Evolutionary conservation across 2,113 vertebrate genomes (phyloP), one percentile per base, ranked within the genome.

Genomic region (Riparia riparia): DNA sequence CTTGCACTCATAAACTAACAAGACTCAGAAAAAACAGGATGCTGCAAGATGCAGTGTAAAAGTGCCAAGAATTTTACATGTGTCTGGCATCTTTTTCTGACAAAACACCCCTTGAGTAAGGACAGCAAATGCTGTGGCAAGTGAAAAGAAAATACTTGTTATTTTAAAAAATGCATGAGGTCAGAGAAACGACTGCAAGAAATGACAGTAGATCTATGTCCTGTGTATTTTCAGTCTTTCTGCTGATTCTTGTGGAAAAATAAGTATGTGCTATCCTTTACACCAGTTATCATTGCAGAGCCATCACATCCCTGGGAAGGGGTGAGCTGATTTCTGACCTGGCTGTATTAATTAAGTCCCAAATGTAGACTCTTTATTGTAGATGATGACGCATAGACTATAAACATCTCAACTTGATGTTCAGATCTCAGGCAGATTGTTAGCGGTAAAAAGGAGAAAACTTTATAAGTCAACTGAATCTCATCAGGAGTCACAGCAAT

Each of bases 291-390:
- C 49, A 12, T 11, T 89, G 76, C 90, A 84, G 69, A 93, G 86
- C 88, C 69, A 89, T 84, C 77, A 53, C 81, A 61, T 71, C 79
- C 54, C 53, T 61, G 86, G 53, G 82, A 93, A 90, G 83, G 71
- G 54, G 74, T 68, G 76, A 90, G 68, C 85, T 93, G 95, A 82
- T 74, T 93, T 93, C 88, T 94, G 95, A 92, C 90, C 76, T 71
- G 85, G 58, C 71, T 94, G 47, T 81, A 86, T 97, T 96, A 96
- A 96, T 94, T 93, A 93, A 92, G 76, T 93, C 69, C 88, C 68
- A 78, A 72, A 81, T 25, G 65, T 32, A 60, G 95, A 24, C 28
- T 69, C 72, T 78, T 81, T 82, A 79, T 86, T 93, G 71, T 64
- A 74, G 68, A 68, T 64, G 69, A 84, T 94, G 93, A 82, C 0